Evolutionary conservation across 2,113 vertebrate genomes (phyloP), one percentile per base, ranked within the genome.

Genomic region (Nansenia antarctica): DNA sequence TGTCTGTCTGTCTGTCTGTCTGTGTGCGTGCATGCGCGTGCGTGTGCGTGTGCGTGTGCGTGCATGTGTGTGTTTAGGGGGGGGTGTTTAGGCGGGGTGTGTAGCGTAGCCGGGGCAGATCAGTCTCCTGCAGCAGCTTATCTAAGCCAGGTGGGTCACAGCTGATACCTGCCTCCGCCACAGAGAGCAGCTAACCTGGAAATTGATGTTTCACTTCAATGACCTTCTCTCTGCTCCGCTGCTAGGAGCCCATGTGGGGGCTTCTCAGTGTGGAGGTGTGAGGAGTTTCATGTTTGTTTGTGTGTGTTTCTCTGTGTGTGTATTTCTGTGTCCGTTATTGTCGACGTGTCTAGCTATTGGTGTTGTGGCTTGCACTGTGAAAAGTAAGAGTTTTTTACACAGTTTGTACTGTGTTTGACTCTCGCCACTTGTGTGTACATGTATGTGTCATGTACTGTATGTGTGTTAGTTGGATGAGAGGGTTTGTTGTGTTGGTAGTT

Each of bases 201-300:
- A 93, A 92, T 93, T 92, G 90, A 89, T 89, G 91, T 93, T 91
- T 93, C 92, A 92, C 91, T 90, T 91, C 92, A 92, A 82, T 79
- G 77, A 84, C 83, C 84, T 75, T 81, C 88, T 83, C 86, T 89
- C 75, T 86, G 87, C 88, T 89, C 74, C 52, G 69, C 62, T 72
- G 86, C 86, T 69, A 75, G 67, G 58, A 79, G 67, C 76, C 75
- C 72, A 65, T 30, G 32, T 24, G 37, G 35, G 34, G n/a, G n/a
- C n/a, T 39, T 34, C 61, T 30, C n/a, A n/a, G n/a, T n/a, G n/a
- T 47, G 61, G 35, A 29, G 32, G 27, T 27, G 12, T n/a, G 32
- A 2, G 35, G 59, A n/a, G 0, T 47, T n/a, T 47, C 45, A 47
- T 9, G 37, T 26, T 18, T 55, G 37, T 67, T n/a, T 11, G 22